Base-by-base conservation (phyloP, 2,888 invertebrate genomes). In the Melanchra persicariae region DNA sequence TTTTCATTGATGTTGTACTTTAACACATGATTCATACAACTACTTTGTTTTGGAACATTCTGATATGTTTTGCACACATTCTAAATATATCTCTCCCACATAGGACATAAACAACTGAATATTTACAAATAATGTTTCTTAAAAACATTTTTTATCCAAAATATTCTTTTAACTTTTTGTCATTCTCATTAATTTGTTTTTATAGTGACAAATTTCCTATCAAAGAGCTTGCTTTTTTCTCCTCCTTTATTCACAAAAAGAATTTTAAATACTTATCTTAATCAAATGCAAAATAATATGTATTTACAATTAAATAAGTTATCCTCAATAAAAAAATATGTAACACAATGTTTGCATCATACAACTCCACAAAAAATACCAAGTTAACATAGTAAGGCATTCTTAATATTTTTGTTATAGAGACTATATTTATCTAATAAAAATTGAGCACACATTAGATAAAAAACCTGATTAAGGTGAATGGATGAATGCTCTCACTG, bases 11-110 rank as follows among this genome's bases (percentile, higher is more conserved):
- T 63, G 30, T 52, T 63, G 43, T 65, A 49, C 40, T 63, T 52
- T 30, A 70, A 45, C 22, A 54, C 10, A 66, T 81, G 55, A 76
- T 61, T 61, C 63, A 52, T 47, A 0, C 10, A 63, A 40, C 10
- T 45, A 40, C 64, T 62, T 77, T 70, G 81, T 78, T 75, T 81
- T 77, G 51, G 40, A 70, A 45, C 37, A 70, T 57, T 61, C 47
- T 64, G 47, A 45, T 17, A 40, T 68, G 54, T 76, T 61, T 75
- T 70, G 60, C 40, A 37, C 24, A 26, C 9, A 49, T 57, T 78
- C 81, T 81, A 78, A 64, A 64, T 64, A 64, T 76, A 77, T 47
- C 22, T 73, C 26, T 1, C 12, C 37, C 37, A 7, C 10, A 15
- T 55, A 60, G 0, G n/a, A 40, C 19, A 26, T 40, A 60, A 69